Base-by-base conservation (phyloP, 2,797 vertebrate genomes). In the Delichon dasypus region DNA sequence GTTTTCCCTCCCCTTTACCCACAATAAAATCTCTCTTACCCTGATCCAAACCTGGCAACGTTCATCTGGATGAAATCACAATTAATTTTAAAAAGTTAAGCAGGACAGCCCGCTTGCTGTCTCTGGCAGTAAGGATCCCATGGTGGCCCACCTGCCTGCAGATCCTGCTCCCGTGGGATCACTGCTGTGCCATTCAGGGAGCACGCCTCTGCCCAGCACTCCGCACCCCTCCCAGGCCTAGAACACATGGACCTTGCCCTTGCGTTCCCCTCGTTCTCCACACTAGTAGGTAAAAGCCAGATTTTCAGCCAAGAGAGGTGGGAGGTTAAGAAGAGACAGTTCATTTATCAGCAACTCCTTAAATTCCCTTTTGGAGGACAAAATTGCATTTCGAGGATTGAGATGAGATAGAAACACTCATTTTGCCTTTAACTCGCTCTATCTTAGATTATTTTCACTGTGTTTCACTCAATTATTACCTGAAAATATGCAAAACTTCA, bases 271-370 rank as follows among this genome's bases (percentile, higher is more conserved):
- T n/a, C 13, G 3, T 23, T 20, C 76, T 29, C 45, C 10, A 44
- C 15, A 1, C 11, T 3, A 13, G 23, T 1, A 72, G 2, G 61
- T 5, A 82, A 71, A 88, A 90, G 26, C 48, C 8, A 3, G 29
- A 60, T 82, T 91, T 86, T 61, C 26, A 89, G 73, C 61, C 54
- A 27, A n/a, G 85, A 73, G 2, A 71, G 38, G 61, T 81, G 57
- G 64, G 71, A 92, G 51, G 65, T 65, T 64, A 75, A 67, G 58
- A 88, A 89, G 25, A 74, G 58, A 25, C 16, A 45, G 51, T 44
- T 94, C 54, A 61, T 89, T 92, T 94, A 75, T 26, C 81, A 81
- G 68, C 67, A 92, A 55, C 55, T 55, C n/a, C 48, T 73, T 48
- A 85, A 61, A 48, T 40, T 84, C 38, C 65, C 18, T 79, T 89